Percentiles rank a stretch among this genome's conserved stretches.
These are phyloP conservation scores for Homarus gammarus DNA, from an alignment of 2,888 invertebrate genomes.

Conservation along the genomic window DNA sequence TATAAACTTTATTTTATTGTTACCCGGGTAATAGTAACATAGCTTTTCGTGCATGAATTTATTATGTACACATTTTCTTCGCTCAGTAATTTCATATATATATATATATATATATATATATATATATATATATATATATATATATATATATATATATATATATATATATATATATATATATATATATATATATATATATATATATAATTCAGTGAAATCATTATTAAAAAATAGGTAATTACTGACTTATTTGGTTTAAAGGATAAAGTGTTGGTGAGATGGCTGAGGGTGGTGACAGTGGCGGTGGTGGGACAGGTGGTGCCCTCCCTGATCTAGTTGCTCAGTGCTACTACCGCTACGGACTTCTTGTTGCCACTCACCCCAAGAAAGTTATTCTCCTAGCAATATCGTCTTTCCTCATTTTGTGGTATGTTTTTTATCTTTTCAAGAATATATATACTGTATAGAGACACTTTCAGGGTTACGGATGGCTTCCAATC, in stretches of 20 bases:
- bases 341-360: constrained; percentile 75
- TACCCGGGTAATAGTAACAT: too few species aligned
- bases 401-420: constrained; percentile 60
- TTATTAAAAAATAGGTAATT: neutral
- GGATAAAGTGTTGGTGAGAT: constrained; percentile 42
- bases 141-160: constrained; percentile 30
- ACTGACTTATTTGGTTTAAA: neutral
- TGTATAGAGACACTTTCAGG: too few species aligned
- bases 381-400: constrained; percentile 71
- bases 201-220: neutral
- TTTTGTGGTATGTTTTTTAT: constrained; percentile 64
- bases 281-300: constrained; percentile 58
- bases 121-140: constrained; percentile 35
- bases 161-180: constrained; percentile 35
- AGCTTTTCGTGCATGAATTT: too few species aligned
- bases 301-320: constrained; percentile 51
- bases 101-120: too few species aligned
- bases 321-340: constrained; percentile 76
- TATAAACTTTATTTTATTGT: too few species aligned
- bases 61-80: too few species aligned
- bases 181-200: constrained; percentile 29
- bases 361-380: constrained; percentile 74
- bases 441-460: neutral
- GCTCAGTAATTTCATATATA: too few species aligned
- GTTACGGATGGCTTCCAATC: too few species aligned